A percentile compares a stretch with the other conserved stretches of the same genome.
Evolutionary conservation across 2,888 invertebrate species (phyloP).

Genomic region (Incurvaria masculella): DNA sequence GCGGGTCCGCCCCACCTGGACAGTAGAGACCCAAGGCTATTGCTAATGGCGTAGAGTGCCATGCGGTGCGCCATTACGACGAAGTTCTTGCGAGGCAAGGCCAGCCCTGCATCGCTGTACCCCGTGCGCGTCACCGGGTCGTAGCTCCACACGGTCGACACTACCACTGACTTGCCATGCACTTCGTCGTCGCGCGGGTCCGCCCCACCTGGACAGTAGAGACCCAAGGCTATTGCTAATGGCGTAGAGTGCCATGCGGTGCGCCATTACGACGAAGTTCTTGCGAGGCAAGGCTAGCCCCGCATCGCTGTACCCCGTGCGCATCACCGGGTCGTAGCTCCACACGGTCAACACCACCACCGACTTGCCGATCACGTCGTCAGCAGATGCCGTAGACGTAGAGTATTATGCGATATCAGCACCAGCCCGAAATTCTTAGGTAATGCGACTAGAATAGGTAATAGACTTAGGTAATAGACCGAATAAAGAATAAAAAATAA

Average conservation of each 20-base stretch:
- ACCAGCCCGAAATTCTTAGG: no score
- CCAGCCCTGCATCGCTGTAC: slow-evolving; percentile 61
- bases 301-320: slow-evolving; percentile 63
- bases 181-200: slow-evolving; percentile 60
- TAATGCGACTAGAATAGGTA: no score
- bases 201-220: slow-evolving; percentile 57
- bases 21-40: no score
- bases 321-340: slow-evolving; percentile 64
- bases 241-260: slow-evolving; percentile 63
- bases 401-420: no score
- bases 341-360: slow-evolving; percentile 62
- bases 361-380: slow-evolving; percentile 53
- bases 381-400: no score
- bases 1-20: slow-evolving; percentile 63
- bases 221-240: no score
- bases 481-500: no score
- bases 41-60: slow-evolving; percentile 68
- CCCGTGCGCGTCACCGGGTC: slow-evolving; percentile 62
- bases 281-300: slow-evolving; percentile 59
- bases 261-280: slow-evolving; percentile 66
- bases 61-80: slow-evolving; percentile 62
- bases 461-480: no score
- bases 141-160: slow-evolving; percentile 66
- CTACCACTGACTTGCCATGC: slow-evolving; percentile 54
- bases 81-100: slow-evolving; percentile 63